A percentile compares a stretch with the other conserved stretches of the same genome.
Conservation (phyloP, 2,888 invertebrate species). For the Oxycera nigricornis region DNA sequence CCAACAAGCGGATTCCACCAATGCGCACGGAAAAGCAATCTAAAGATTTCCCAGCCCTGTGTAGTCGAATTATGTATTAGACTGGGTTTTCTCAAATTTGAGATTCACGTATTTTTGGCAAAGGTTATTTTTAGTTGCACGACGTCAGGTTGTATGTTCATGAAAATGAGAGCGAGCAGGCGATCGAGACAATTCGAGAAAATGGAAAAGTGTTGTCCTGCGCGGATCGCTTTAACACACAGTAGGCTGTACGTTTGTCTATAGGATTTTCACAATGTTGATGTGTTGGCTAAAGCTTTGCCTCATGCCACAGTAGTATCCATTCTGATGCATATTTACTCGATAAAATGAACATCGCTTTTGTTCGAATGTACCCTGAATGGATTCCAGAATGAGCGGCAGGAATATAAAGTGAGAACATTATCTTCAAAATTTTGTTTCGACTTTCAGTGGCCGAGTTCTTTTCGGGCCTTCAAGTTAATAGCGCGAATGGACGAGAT, state of each 20-base stretch:
- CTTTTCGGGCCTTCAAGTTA: not conserved
- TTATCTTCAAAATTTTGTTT: not conserved
- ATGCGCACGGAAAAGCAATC: conserved; percentile 2
- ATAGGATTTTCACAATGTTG: not conserved
- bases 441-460: not conserved
- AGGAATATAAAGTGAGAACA: not conserved
- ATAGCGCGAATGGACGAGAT: not conserved
- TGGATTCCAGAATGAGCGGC: too few species aligned
- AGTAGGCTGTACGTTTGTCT: not conserved
- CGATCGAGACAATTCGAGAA: not conserved
- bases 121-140: conserved; percentile 49
- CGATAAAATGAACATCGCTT: not conserved
- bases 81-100: conserved; percentile 37
- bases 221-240: not conserved
- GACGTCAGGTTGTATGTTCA: conserved; percentile 25
- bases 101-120: conserved; percentile 50
- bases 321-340: not conserved
- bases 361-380: too few species aligned
- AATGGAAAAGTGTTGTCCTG: conserved; percentile 21
- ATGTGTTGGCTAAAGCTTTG: not conserved
- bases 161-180: not conserved
- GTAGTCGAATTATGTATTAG: conserved; percentile 4
- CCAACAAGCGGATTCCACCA: conserved; percentile 1
- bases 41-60: not conserved
- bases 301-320: not conserved